Base-by-base conservation (phyloP, 1,140 invertebrate species). In the Uloborus diversus region DNA sequence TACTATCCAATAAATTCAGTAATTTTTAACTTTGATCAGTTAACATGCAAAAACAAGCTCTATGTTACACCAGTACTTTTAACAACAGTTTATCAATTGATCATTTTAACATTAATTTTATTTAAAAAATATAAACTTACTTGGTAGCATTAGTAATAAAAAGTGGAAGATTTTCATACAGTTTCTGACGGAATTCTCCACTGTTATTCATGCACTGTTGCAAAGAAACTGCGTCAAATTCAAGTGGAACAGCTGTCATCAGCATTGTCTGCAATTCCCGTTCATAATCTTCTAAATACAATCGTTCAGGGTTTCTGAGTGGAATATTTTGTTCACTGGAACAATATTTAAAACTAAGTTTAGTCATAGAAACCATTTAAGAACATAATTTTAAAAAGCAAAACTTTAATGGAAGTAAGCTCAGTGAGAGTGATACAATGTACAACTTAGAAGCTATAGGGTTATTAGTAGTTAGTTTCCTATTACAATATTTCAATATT, bases 291-390 rank as follows among this genome's bases (percentile, higher is more conserved):
- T 66, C 61, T 2, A 23, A 14, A 56, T 11, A n/a, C 9, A 78
- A 28, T 23, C 28, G 53, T 11, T 78, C 73, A 53, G 73, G 61
- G 30, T 33, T 35, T 27, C 56, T 78, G 9, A 78, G 25, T 23
- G 30, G 11, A n/a, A 78, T 78, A 66, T 78, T 78, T 59, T 78
- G 73, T 35, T 78, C 73, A 78, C 73, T 78, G 17, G n/a, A 66
- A 66, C 25, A 47, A 47, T 0, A 42, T n/a, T n/a, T n/a, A n/a
- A n/a, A n/a, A n/a, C n/a, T n/a, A n/a, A n/a, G n/a, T n/a, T n/a
- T n/a, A n/a, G n/a, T n/a, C n/a, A n/a, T n/a, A 42, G 56, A 62
- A 20, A 53, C 0, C 17, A 53, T 1, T 13, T 2, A 0, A 42
- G 17, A 13, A 42, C 37, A 42, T 42, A 42, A 42, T 42, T 42